Base-by-base conservation (phyloP, 2,797 vertebrate species). In the Microcaecilia unicolor region DNA sequence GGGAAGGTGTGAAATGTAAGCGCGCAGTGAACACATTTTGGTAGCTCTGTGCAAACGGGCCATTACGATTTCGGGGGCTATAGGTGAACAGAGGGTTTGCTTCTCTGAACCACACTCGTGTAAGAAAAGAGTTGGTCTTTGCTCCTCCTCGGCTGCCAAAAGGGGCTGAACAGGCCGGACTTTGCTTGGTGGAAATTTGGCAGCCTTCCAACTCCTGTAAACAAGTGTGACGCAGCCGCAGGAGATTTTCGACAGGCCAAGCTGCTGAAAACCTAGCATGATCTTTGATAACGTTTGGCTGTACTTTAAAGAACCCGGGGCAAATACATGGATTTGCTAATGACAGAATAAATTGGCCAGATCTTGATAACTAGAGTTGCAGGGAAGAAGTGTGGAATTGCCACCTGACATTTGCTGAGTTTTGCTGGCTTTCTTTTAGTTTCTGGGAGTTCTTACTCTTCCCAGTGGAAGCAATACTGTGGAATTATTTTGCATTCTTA, bases 141-240 rank as follows among this genome's bases (percentile, higher is more conserved):
- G n/a, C n/a, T n/a, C n/a, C 44, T 43, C 34, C 26, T 25, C 27
- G n/a, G n/a, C n/a, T 53, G 67, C 60, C 55, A 28, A 35, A 46
- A 62, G 66, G 42, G 61, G 58, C 72, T 29, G 61, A 50, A 54
- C 39, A 5, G 1, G 19, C 56, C 43, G 33, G 69, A 72, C 75
- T 73, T 74, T 63, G 39, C 64, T 68, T 72, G 51, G 12, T 34
- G 74, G 67, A 73, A 74, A 74, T 30, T 42, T 83, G 78, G 78
- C 75, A 63, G 54, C 9, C 3, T 58, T 65, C 64, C 72, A 70
- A 55, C 57, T 44, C 48, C 68, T 52, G 69, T 54, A 71, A 77
- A 77, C 78, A 82, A 50, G 42, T 49, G 52, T 76, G 70, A 81
- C 25, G 33, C 78, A 67, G 70, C 49, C 33, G 22, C 58, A 28